Conservation (phyloP, 1,140 invertebrate species). For the Drosophila gunungcola region DNA sequence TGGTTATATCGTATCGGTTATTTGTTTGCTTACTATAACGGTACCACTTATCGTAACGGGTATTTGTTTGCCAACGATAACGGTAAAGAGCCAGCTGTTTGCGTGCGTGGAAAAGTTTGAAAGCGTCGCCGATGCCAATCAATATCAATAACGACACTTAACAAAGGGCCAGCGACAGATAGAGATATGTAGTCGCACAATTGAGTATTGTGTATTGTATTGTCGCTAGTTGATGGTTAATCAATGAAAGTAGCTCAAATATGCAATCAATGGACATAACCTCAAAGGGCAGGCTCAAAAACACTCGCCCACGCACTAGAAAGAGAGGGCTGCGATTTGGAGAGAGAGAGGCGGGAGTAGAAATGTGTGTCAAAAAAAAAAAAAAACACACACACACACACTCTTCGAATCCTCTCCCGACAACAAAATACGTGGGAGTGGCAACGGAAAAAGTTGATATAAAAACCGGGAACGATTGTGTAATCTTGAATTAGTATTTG, state of each 20-base stretch:
- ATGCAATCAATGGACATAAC: constrained; percentile 44
- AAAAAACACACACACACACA: background rate
- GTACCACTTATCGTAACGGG: constrained; percentile 1
- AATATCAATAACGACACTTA: constrained; percentile 44
- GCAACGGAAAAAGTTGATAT: constrained; percentile 20
- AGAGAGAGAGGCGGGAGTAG: constrained; percentile 12
- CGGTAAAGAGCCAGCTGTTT: constrained; percentile 29
- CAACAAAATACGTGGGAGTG: constrained; percentile 35
- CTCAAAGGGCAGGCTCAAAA: constrained; percentile 33
- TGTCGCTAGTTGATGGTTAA: constrained; percentile 31
- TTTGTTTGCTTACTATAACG: background rate
- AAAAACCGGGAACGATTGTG: constrained; percentile 32
- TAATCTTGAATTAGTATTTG: constrained; percentile 30
- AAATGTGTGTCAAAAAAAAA: constrained; percentile 23
- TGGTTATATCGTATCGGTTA: background rate
- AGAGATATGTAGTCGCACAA: constrained; percentile 5
- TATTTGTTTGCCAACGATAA: constrained; percentile 11
- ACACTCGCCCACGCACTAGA: constrained; percentile 10
- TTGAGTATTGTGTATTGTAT: background rate
- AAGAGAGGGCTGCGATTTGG: background rate
- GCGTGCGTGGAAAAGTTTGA: constrained; percentile 33
- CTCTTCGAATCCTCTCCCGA: constrained; percentile 36
- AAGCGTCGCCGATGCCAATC: constrained; percentile 22
- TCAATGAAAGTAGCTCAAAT: constrained; percentile 41
- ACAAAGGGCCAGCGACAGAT: constrained; percentile 24